Base-by-base conservation (phyloP, 2,113 vertebrate species). In the Brachionichthys hirsutus region DNA sequence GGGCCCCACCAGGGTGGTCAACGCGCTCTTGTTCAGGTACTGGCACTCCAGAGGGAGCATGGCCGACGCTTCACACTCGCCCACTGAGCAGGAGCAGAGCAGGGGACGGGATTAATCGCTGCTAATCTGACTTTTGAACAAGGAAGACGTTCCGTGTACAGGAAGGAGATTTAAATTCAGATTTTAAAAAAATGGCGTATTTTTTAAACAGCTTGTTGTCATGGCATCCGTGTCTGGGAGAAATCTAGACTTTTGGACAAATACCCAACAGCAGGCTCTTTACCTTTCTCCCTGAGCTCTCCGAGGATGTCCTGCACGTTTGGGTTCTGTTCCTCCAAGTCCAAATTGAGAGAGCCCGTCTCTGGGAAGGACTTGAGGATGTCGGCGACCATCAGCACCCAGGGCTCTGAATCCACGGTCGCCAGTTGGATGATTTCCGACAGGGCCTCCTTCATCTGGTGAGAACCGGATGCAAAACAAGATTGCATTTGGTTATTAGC, bases 361-460 rank as follows among this genome's bases (percentile, higher is more conserved):
- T 98, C 97, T 12, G 97, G 97, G 83, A 98, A 99, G 71, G 95
- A 96, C 91, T 98, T 98, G 40, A 99, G 91, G 81, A 99, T 97
- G 87, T 98, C 96, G 0, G 97, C 97, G 24, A 99, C 96, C 97
- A 99, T 99, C 82, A 98, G 90, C 67, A 99, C 97, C 97, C 97
- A 99, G 63, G 97, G 96, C 86, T 99, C 97, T 0, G 96, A 94
- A 88, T 99, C 97, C 88, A 98, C 92, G 2, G 94, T 93, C 56
- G 97, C 97, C 41, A 98, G 91, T 90, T 97, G 95, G 89, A 98
- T 93, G 70, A 98, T 96, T 87, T 98, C 95, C 2, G 94, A 94
- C 81, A 99, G 88, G 46, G 95, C 95, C 6, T 92, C 94, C 83
- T 98, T 98, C 97, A 99, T 99, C 97, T 97, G 86, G 22, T 44